Base-by-base conservation (phyloP, 2,797 vertebrate genomes). In the Intellagama lesueurii region DNA sequence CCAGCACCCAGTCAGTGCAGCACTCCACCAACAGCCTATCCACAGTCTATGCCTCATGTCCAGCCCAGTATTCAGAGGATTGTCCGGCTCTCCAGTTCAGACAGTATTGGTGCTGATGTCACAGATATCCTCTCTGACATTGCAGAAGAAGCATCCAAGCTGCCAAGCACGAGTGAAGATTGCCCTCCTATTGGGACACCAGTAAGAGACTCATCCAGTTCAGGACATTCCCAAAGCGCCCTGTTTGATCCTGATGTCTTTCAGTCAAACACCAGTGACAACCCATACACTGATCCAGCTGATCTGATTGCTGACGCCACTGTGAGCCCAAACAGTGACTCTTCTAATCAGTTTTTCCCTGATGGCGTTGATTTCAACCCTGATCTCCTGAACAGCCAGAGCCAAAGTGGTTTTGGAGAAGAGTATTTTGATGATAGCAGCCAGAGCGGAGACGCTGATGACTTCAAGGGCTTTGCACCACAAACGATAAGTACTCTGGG, bases 1-100 rank as follows among this genome's bases (percentile, higher is more conserved):
- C 99, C 99, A 81, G 99, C 99, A 47, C 98, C 99, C 88, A 99
- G 99, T 96, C 99, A 99, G 85, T 99, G 99, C 96, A 98, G 98
- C 92, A 99, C 99, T 60, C 99, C 99, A 3, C 98, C 99, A 0
- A 94, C 98, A 47, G 98, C 98, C 0, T 97, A 97, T 73, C 97
- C 97, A 4, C 98, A 98, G 93, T 96, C 98, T 9, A 97, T 99
- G 78, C 95, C 97, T 91, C 98, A 98, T 90, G 89, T 97, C 14
- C 97, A 97, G 85, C 97, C 98, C 96, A 96, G 96, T 83, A 97
- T 97, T 94, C 97, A 97, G 94, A 97, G 98, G 66, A 99, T 98
- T 96, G 98, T 98, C 69, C 98, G 98, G 22, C 98, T 99, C 5
- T 98, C 99, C 32, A 99, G 99, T 94, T 99, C 99, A 73, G 99